Evolutionary conservation across 2,888 invertebrate genomes (phyloP), one percentile per base, ranked within the genome.

Genomic region (Pandemis heparana): DNA sequence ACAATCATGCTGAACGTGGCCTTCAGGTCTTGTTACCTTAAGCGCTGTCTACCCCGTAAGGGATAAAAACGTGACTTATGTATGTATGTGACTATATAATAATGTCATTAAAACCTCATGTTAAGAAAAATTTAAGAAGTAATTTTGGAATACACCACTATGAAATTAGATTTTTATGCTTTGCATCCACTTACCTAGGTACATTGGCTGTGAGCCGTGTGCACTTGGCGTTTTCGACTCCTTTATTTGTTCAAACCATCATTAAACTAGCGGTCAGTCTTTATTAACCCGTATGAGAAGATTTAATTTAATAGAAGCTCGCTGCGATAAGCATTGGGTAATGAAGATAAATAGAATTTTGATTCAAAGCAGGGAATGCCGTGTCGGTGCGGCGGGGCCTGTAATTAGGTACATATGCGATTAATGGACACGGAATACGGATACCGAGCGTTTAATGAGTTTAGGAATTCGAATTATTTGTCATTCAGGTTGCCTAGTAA

Each of bases 261-360:
- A 64, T 74, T 74, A 69, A 64, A 69, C 64, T 63, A 69, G 73
- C 69, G 51, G 69, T 23, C 41, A 64, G 69, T 56, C 56, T 69
- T 68, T 73, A 70, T 79, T 77, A 77, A 77, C 81, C 83, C 83
- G 81, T 84, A 84, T 83, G 79, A 79, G 78, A 85, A 85, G 87
- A 87, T 87, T 88, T 89, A 89, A 89, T 89, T 88, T 85, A 90
- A 89, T 89, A 87, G 85, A 87, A 87, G 75, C 60, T 74, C 78
- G 77, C 77, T 75, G 77, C 79, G 80, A 76, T 83, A 84, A 87
- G 78, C 79, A 75, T 77, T 80, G 80, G 80, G 82, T 86, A 89
- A 92, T 87, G 86, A 91, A 88, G 92, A 91, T 88, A 83, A 90
- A 92, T 92, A 87, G 86, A 85, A 79, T 79, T 87, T 89, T 88